Base-by-base conservation (phyloP, 2,888 invertebrate species). In the Drepanosiphum platanoidis region DNA sequence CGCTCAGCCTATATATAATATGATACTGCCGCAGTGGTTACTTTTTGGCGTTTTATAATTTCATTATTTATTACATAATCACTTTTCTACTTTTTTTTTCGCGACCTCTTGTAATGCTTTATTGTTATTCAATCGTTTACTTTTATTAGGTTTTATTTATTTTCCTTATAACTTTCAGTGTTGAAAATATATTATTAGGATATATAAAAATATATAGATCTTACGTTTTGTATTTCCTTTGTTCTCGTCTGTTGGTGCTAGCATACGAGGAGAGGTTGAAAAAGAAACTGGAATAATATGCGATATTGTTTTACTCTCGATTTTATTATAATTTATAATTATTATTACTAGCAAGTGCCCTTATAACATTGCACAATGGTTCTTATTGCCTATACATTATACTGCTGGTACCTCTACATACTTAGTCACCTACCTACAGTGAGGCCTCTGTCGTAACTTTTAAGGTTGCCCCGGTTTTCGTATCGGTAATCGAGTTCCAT, bases 381-480 rank as follows among this genome's bases (percentile, higher is more conserved):
- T 68, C n/a, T 30, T 78, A 42, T 27, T 77, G 8, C 46, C 64
- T 68, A 42, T 78, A 42, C 61, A 39, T 74, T 46, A n/a, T 81
- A 39, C 58, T 18, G 22, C 52, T 52, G 52, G 27, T 70, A 52
- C 46, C 68, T 80, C 30, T 39, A 27, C 39, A 39, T 8, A 36
- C 8, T 64, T 32, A 70, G 68, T 32, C 64, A 79, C 22, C 58
- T 72, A 66, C 34, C 52, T n/a, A n/a, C n/a, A 22, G 22, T 32
- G 32, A 83, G 46, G 52, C 22, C 83, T 84, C 46, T 74, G 66
- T 75, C 75, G 66, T 52, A 75, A 75, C 68, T 84, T 84, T 75
- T 75, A 75, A 84, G 66, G 75, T 66, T 75, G 66, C 75, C 30
- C 52, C 27, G 34, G 52, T 75, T 84, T 66, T 75, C n/a, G 18